Base-by-base conservation (phyloP, 2,113 vertebrate species). In the Notiomystis cincta region DNA sequence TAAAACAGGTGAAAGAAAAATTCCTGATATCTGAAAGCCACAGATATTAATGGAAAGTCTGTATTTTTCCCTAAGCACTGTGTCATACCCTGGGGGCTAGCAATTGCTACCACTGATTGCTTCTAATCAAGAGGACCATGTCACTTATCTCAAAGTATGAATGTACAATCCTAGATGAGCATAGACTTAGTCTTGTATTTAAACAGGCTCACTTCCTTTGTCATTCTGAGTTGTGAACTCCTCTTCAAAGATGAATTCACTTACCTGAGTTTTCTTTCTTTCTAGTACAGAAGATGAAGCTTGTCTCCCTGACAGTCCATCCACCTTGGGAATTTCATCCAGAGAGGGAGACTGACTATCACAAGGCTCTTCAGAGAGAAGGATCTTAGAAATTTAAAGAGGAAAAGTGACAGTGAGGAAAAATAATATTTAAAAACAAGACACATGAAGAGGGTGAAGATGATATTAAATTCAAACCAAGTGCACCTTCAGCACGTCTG, bases 241-340 rank as follows among this genome's bases (percentile, higher is more conserved):
- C 7, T 61, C 83, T 82, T 53, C 38, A 53, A 88, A 58, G 13
- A 33, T 21, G 3, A 82, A 79, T 17, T 87, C 2, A 40, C 69
- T 89, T 92, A 97, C 97, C 95, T 96, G 96, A 7, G 23, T 57
- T 94, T 97, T 97, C 80, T 89, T 97, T 93, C 65, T 97, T 90
- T 97, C 96, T 83, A 77, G 28, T 35, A 33, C 0, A 54, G 86
- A 91, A 42, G 78, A 89, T 15, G 50, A 69, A 86, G 35, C 22
- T 51, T 92, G 95, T 57, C 93, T 96, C 35, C 78, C 93, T 48
- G 83, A 38, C 13, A 53, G 23, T 48, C 57, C 62, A 27, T 93
- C 79, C 47, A 78, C 16, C 50, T 48, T 92, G 10, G 31, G 13
- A 66, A 12, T 28, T 58, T 62, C 67, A 75, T 89, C 65, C 44